phyloP scores from a whole-genome alignment of 2,113 vertebrate species.

The Ranitomeya variabilis region DNA sequence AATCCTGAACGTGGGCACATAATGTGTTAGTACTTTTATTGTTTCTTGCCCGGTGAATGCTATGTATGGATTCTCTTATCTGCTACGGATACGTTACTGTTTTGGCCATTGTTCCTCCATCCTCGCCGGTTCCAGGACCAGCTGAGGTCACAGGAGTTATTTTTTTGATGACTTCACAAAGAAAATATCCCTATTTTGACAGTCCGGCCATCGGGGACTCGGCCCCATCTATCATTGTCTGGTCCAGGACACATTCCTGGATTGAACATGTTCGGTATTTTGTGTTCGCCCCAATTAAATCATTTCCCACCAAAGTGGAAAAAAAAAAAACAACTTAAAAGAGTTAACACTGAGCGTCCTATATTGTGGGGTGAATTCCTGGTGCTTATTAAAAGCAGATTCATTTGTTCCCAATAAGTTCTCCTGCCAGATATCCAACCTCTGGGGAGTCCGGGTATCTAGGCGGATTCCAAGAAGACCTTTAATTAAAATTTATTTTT shows the following conservation, averaged over 20 bases:
- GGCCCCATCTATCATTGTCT: not conserved
- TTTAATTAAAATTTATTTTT: conserved; percentile 42
- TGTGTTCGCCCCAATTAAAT: conserved; percentile 14
- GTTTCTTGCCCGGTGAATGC: no score
- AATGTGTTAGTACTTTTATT: no score
- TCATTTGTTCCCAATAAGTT: not conserved
- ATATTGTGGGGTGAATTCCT: conserved; percentile 43
- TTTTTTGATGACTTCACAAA: conserved; percentile 22
- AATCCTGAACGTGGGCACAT: no score
- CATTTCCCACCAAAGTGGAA: not conserved
- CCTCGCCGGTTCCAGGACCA: not conserved
- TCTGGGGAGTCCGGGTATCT: conserved; percentile 28
- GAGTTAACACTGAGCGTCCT: not conserved
- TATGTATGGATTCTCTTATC: not conserved
- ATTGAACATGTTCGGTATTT: conserved; percentile 2
- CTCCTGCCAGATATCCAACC: conserved; percentile 33
- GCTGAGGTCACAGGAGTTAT: conserved; percentile 18
- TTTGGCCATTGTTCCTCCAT: not conserved
- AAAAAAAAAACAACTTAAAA: not conserved
- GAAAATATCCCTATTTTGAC: conserved; percentile 21
- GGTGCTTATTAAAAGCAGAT: conserved; percentile 28
- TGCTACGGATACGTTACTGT: not conserved
- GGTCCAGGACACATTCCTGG: conserved; percentile 17
- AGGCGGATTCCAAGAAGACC: conserved; percentile 46
- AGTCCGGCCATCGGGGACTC: not conserved